phyloP scores from a whole-genome alignment of 2,113 vertebrate species.

The Plotosus lineatus region DNA sequence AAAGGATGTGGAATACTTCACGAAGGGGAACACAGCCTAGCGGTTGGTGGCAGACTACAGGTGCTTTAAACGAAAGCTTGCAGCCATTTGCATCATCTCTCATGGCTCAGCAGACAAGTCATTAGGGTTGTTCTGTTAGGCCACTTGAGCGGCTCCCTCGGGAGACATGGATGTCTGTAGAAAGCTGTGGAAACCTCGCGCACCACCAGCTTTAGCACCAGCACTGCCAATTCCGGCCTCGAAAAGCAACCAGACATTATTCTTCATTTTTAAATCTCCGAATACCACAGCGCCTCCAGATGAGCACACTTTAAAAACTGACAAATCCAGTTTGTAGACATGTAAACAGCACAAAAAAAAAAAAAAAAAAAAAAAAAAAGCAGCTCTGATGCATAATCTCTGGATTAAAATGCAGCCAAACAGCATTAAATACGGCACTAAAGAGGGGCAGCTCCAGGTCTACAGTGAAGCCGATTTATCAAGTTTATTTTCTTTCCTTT shows the following conservation, averaged over 20 bases:
- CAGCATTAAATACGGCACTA: neutral
- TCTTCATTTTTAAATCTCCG: neutral
- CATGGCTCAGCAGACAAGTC: neutral
- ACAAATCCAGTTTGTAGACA: neutral
- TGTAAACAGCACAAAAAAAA: too few relatives aligned
- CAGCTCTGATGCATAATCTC: neutral
- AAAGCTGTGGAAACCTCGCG: neutral
- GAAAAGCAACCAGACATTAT: too few relatives aligned
- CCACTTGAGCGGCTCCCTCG: slow-evolving; percentile 14
- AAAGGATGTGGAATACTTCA: neutral
- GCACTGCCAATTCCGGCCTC: too few relatives aligned
- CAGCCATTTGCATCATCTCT: slow-evolving; percentile 41
- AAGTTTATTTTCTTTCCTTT: neutral
- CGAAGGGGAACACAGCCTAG: neutral
- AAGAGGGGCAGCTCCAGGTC: neutral
- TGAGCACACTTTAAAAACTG: neutral
- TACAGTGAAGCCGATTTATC: neutral
- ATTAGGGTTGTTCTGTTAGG: slow-evolving; percentile 26
- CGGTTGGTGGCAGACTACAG: neutral
- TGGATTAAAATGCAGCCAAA: neutral
- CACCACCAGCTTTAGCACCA: neutral
- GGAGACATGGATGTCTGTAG: neutral
- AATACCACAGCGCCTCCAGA: neutral
- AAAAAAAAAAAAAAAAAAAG: too few relatives aligned
- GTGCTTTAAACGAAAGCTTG: slow-evolving; percentile 20